These are phyloP conservation scores for Cybosia mesomella DNA, from an alignment of 2,888 invertebrate genomes.

Conservation along the genomic window DNA sequence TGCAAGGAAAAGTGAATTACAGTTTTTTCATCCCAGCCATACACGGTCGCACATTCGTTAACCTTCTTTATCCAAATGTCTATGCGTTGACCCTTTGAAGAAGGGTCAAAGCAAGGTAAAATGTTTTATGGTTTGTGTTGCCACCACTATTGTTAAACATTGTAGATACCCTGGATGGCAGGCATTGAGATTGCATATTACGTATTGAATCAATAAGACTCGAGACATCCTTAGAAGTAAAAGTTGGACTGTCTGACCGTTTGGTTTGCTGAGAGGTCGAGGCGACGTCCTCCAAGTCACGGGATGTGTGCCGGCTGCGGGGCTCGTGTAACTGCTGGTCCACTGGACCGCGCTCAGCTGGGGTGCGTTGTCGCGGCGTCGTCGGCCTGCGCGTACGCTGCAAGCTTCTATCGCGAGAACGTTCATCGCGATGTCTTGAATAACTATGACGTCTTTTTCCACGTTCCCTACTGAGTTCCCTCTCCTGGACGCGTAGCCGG, in stretches of 20 bases:
- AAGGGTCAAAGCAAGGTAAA: slow-evolving; percentile 6
- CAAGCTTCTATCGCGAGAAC: neutral
- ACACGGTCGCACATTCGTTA: slow-evolving; percentile 15
- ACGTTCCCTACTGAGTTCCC: too few species aligned
- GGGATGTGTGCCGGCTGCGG: too few species aligned
- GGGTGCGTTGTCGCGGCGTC: neutral
- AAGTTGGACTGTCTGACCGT: neutral
- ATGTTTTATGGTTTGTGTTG: neutral
- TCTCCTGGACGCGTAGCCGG: too few species aligned
- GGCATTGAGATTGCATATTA: neutral
- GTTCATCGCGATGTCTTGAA: neutral
- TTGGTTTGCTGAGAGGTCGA: neutral
- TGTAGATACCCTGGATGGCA: slow-evolving; percentile 26
- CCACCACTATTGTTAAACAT: too few species aligned
- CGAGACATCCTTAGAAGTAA: neutral
- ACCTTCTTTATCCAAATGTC: slow-evolving; percentile 14
- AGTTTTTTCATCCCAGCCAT: slow-evolving; percentile 12
- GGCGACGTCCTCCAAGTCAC: neutral
- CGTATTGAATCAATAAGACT: neutral
- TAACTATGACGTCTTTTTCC: neutral
- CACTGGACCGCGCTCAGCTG: neutral
- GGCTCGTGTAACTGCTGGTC: neutral
- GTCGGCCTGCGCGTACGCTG: neutral
- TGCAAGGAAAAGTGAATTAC: slow-evolving; percentile 9
- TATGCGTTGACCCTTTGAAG: slow-evolving; percentile 1